phyloP scores from a whole-genome alignment of 2,113 vertebrate genomes.

The Ursus arctos region DNA sequence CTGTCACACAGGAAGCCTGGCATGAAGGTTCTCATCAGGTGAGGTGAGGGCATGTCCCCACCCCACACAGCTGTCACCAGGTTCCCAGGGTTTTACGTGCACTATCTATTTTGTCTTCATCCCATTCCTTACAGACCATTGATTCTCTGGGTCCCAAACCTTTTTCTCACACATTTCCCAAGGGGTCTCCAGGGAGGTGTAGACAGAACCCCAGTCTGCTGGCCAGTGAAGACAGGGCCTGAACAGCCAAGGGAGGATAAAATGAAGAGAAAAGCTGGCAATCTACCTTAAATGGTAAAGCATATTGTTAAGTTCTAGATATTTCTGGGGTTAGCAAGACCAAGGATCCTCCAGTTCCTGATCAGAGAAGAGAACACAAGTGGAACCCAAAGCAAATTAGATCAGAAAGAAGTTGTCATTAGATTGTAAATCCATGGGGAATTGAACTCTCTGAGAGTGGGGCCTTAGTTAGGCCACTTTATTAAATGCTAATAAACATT shows the following conservation, averaged over 20 bases:
- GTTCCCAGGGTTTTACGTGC: neutral
- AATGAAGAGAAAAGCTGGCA: neutral
- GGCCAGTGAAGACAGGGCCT: neutral
- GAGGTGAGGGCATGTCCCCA: neutral
- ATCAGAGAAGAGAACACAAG: neutral
- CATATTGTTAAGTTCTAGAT: neutral
- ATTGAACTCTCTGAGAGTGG: neutral
- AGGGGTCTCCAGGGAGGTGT: neutral
- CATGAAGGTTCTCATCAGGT: neutral
- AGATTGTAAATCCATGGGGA: neutral
- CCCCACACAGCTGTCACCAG: neutral
- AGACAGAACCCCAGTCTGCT: neutral
- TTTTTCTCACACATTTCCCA: neutral
- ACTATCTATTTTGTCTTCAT: neutral
- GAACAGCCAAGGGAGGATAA: neutral
- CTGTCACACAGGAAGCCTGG: neutral
- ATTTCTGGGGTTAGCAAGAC: neutral
- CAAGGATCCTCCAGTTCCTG: neutral
- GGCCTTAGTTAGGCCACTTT: neutral
- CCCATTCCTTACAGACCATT: neutral
- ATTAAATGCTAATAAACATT: neutral
- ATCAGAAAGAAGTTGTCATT: neutral
- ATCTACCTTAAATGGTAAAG: neutral
- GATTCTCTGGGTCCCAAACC: neutral
- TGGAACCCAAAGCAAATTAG: neutral